Base-by-base conservation (phyloP, 2,797 vertebrate genomes). In the Gallinago nigripennis region DNA sequence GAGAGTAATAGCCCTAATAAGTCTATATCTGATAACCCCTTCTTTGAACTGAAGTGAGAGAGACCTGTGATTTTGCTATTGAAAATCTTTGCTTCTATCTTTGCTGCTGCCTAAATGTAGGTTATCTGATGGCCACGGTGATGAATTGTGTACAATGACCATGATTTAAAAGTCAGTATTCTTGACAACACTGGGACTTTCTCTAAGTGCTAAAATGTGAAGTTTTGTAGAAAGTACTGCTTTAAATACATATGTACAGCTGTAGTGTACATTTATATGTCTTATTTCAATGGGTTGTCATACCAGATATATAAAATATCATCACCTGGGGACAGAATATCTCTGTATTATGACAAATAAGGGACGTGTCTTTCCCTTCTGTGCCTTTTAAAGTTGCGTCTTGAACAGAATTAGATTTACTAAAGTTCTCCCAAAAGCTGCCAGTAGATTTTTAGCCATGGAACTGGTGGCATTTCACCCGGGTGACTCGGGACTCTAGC, bases 1-100 rank as follows among this genome's bases (percentile, higher is more conserved):
- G 60, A 71, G 11, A 76, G 8, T 23, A 53, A 57, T 33, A 7
- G 4, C 24, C 13, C 23, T 35, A 30, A 10, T 18, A 66, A 81
- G 15, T 46, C 27, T 43, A 0, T 30, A 28, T 63, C 41, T 83
- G 80, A 48, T 56, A 82, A 60, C 1, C 16, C 5, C 0, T 1
- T 33, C 54, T 64, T 65, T 46, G 56, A 70, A 57, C 12, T 25
- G 23, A 51, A 78, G 43, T 12, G 16, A 39, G 5, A 50, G 24
- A 4, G 17, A 28, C 37, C 28, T 53, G 11, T 3, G 20, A 12
- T 57, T 94, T 84, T 50, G 39, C 15, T 64, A 3, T 27, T 45
- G 45, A 43, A 88, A 89, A 61, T 24, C 31, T 48, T 50, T 60
- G 12, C 16, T 70, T 82, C 76, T 51, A 8, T 48, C 60, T 86